phyloP scores from a whole-genome alignment of 2,797 vertebrate genomes.

The Pseudochirops corinnae region DNA sequence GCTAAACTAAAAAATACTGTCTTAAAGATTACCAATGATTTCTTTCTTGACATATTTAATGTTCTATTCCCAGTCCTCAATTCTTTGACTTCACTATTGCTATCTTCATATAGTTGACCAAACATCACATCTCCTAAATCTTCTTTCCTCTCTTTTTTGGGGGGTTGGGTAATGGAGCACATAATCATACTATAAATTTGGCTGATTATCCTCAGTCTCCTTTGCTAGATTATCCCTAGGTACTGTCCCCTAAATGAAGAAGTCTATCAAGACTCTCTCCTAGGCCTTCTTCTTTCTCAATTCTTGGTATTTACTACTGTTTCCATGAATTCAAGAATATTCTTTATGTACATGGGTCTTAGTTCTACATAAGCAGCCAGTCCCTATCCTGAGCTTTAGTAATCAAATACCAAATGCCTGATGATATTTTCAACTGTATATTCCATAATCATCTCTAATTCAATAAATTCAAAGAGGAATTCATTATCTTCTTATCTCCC shows the following conservation, averaged over 20 bases:
- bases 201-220: not conserved
- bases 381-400: not conserved
- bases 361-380: not conserved
- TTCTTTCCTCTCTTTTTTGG: not conserved
- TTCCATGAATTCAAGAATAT: not conserved
- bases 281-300: not conserved
- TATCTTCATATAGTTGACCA: not conserved
- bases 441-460: not conserved
- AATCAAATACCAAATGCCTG: not conserved
- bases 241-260: not conserved
- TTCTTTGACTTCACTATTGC: not conserved
- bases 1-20: not conserved
- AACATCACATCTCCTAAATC: not conserved
- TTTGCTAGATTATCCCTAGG: not conserved
- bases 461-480: not conserved
- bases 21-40: not conserved
- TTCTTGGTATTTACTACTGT: not conserved
- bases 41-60: not conserved
- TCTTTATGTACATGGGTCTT: not conserved
- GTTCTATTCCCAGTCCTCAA: not conserved
- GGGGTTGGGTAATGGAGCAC: too few species aligned
- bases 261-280: not conserved
- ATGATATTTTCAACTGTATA: not conserved
- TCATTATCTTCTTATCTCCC: not conserved
- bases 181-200: not conserved